Percentiles rank a stretch among this genome's conserved stretches.
Conservation (phyloP, 2,797 vertebrate genomes). For the Gallirallus australis region DNA sequence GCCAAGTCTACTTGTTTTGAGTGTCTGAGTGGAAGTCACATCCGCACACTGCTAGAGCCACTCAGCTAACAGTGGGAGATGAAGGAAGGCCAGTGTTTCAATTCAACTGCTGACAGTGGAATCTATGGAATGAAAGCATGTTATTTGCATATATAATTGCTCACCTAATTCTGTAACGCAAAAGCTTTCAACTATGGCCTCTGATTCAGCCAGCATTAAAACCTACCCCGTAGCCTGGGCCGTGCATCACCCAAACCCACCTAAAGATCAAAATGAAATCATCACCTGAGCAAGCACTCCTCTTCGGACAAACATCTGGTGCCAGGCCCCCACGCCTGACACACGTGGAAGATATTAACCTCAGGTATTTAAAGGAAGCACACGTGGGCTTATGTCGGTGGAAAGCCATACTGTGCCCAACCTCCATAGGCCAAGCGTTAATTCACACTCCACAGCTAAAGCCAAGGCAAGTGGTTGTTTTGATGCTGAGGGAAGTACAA, state of each 20-base stretch:
- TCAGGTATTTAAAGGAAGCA: conserved; percentile 42
- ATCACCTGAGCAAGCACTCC: background rate
- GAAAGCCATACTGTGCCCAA: background rate
- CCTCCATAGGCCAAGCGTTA: fast-evolving
- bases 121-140: background rate
- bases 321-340: background rate
- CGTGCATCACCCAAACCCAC: background rate
- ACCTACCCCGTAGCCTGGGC: background rate
- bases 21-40: background rate
- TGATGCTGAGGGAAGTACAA: background rate
- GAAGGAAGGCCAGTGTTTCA: background rate
- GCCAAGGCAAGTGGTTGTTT: background rate
- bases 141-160: conserved; percentile 32
- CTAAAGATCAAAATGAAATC: background rate
- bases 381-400: background rate
- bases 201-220: background rate
- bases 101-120: background rate
- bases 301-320: background rate
- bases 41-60: background rate
- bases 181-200: background rate
- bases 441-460: background rate
- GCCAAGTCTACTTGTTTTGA: background rate
- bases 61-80: background rate
- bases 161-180: background rate
- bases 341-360: background rate